Percentiles rank a stretch among this genome's conserved stretches.
Evolutionary conservation across 2,797 vertebrate genomes (phyloP).

Genomic region (Sebastes cheni): DNA sequence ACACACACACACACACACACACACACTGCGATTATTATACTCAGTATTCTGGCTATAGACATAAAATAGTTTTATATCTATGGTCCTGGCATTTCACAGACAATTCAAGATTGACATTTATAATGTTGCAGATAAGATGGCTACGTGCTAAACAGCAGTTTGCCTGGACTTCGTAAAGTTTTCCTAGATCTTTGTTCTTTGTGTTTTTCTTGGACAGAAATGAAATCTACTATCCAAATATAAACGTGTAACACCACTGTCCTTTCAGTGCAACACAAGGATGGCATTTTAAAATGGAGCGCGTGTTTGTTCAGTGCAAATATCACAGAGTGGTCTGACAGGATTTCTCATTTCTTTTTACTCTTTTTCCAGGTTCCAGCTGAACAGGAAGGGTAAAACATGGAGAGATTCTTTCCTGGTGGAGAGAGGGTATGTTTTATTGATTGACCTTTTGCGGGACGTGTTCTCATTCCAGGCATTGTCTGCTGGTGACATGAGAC

Average conservation of each 20-base stretch:
- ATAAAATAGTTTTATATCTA: background rate
- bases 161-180: background rate
- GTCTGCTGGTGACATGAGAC: conserved; percentile 31
- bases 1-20: background rate
- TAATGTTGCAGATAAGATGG: background rate
- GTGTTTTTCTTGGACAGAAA: background rate
- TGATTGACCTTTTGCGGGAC: conserved; percentile 57
- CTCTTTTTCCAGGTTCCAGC: conserved; percentile 86
- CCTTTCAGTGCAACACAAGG: background rate
- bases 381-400: conserved; percentile 90
- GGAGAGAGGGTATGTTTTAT: conserved; percentile 91
- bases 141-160: background rate
- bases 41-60: background rate
- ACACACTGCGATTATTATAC: background rate
- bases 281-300: conserved; percentile 45
- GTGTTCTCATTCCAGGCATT: conserved; percentile 36
- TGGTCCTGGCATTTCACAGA: background rate
- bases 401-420: conserved; percentile 98
- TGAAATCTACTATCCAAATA: conserved; percentile 18
- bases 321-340: conserved; percentile 19
- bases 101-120: conserved; percentile 1
- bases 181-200: background rate
- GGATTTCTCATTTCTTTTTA: background rate
- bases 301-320: conserved; percentile 35
- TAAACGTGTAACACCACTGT: background rate